phyloP scores from a whole-genome alignment of 30 jellyfish, hydroid and myxozoan genomes.

The Chrysaora quinquecirrha region DNA sequence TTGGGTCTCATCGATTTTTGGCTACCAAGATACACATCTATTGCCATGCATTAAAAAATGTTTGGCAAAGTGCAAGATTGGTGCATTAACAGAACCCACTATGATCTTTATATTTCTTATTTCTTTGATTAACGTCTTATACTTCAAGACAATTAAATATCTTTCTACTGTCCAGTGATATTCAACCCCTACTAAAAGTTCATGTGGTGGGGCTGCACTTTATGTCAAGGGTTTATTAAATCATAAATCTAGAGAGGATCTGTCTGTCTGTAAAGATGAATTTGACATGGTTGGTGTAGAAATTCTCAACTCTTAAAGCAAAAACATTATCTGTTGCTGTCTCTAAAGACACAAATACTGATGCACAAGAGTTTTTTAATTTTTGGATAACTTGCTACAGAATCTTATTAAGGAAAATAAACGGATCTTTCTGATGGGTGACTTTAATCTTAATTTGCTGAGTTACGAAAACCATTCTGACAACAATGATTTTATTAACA shows the following conservation, averaged over 20 bases:
- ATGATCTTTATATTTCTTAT: no score
- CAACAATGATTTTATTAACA: not conserved
- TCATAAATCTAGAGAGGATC: not conserved
- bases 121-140: no score
- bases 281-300: not conserved
- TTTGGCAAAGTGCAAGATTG: no score
- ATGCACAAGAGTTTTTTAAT: not conserved
- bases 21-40: no score
- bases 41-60: no score
- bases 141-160: no score
- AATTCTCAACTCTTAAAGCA: not conserved
- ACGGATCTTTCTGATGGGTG: not conserved
- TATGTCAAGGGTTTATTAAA: not conserved
- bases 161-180: no score
- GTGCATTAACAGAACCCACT: no score
- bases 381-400: not conserved
- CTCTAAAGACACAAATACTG: not conserved
- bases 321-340: not conserved
- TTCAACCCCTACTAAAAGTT: not conserved
- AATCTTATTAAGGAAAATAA: not conserved
- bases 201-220: slow-evolving; percentile 1
- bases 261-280: not conserved
- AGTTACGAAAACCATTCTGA: not conserved
- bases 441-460: not conserved
- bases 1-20: no score